Base-by-base conservation (phyloP, 2,797 vertebrate genomes). In the Acrossocheilus wenchowensis region DNA sequence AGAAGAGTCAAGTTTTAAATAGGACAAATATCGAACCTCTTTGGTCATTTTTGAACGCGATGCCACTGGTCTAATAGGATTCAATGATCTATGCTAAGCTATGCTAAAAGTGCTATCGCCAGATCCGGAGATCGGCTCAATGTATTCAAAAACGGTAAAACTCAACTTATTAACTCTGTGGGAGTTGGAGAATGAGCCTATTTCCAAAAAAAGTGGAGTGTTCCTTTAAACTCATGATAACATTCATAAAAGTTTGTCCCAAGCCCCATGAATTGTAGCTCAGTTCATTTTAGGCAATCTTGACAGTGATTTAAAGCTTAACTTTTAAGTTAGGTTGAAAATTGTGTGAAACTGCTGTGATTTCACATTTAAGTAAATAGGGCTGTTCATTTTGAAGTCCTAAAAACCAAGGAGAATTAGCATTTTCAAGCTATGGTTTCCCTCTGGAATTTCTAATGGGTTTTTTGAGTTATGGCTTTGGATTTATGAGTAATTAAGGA, bases 311-410 rank as follows among this genome's bases (percentile, higher is more conserved):
- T 43, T 43, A 68, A 68, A 68, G 15, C 64, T 19, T 4, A 34
- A 19, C 64, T 36, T 2, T 19, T 68, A 68, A 68, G 30, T 68
- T 19, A 19, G 30, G 6, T 36, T 68, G 30, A 68, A 36, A 19
- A 68, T 36, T 68, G 64, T 36, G 64, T 68, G 30, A 68, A 68
- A 68, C 34, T 14, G 54, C 21, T 78, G 6, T 39, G 36, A 60
- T 23, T 57, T 78, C 52, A 78, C 21, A 41, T 78, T 62, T 79
- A 62, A 62, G 39, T 57, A 39, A 78, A 78, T 39, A 9, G 34
- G 19, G 75, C 34, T 57, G 3, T 39, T 62, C 0, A 62, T 62
- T 62, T 30, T 17, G 8, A 30, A 43, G 39, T 60, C 36, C 23
- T 43, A 41, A 78, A 57, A 26, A 6, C 3, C 36, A 62, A 26